These are phyloP conservation scores for Thrips palmi DNA, from an alignment of 1,140 invertebrate species.

Conservation along the genomic window DNA sequence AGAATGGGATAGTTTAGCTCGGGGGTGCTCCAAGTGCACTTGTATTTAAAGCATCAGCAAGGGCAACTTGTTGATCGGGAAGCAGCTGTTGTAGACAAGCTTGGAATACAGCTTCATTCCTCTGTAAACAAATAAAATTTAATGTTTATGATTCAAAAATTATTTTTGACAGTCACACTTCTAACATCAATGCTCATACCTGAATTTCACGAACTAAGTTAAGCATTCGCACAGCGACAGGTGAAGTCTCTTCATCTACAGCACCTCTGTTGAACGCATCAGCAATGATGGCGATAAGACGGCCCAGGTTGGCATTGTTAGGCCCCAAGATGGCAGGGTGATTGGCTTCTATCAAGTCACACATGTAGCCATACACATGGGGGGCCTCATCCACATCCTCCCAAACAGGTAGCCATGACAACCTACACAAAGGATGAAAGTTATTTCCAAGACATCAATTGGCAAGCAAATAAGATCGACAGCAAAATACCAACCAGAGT, in stretches of 20 bases:
- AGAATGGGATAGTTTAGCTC: background rate
- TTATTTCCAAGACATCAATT: too few relatives aligned
- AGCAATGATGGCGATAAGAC: constrained; percentile 72
- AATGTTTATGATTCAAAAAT: background rate
- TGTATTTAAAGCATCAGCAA: constrained; percentile 43
- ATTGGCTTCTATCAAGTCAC: constrained; percentile 84
- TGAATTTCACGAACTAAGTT: constrained; percentile 63
- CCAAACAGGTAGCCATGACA: constrained; percentile 87
- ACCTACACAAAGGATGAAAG: constrained; percentile 32
- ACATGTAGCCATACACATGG: constrained; percentile 87
- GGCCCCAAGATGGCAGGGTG: constrained; percentile 68
- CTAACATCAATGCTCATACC: constrained; percentile 22
- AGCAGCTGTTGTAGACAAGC: constrained; percentile 54
- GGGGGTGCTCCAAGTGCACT: background rate
- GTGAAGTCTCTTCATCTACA: constrained; percentile 42
- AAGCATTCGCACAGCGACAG: constrained; percentile 43
- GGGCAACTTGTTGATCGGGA: constrained; percentile 60
- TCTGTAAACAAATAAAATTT: constrained; percentile 27
- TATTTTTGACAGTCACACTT: background rate
- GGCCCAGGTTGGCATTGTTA: constrained; percentile 75
- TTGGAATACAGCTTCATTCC: constrained; percentile 65
- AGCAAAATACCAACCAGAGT: constrained; percentile 59
- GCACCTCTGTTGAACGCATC: constrained; percentile 73
- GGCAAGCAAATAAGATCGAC: too few relatives aligned
- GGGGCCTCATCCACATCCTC: constrained; percentile 91